phyloP scores from a whole-genome alignment of 1,140 invertebrate species.

The Bradysia coprophila region DNA sequence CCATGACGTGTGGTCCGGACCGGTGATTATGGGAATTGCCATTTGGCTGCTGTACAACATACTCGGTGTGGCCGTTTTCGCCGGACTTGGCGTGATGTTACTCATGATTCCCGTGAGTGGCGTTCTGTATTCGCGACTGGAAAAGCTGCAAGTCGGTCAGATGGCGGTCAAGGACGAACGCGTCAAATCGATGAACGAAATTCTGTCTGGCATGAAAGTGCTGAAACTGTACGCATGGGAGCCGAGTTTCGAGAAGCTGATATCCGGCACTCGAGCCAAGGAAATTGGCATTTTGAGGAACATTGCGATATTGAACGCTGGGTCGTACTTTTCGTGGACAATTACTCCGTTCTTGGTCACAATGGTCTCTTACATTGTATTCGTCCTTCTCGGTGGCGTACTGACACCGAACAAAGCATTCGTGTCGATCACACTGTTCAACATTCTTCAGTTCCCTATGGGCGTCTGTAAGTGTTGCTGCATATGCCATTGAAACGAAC shows the following conservation, averaged over 20 bases:
- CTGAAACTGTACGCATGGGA: slow-evolving; percentile 85
- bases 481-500: too few relatives aligned
- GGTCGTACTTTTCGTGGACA: slow-evolving; percentile 85
- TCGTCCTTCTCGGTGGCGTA: too few relatives aligned
- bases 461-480: too few relatives aligned
- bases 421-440: slow-evolving; percentile 93
- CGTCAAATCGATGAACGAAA: slow-evolving; percentile 59
- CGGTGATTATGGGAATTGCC: slow-evolving; percentile 32
- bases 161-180: slow-evolving; percentile 44
- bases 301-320: slow-evolving; percentile 72
- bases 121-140: slow-evolving; percentile 1
- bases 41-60: slow-evolving; percentile 33
- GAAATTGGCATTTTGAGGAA: slow-evolving; percentile 69
- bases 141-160: slow-evolving; percentile 23
- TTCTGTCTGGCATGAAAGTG: slow-evolving; percentile 45
- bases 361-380: too few relatives aligned
- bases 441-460: slow-evolving; percentile 91
- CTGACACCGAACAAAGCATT: slow-evolving; percentile 88
- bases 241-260: slow-evolving; percentile 69
- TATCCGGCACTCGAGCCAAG: slow-evolving; percentile 63
- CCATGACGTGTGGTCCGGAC: slow-evolving; percentile 15
- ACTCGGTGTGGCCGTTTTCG: slow-evolving; percentile 30
- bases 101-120: neutral
- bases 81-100: slow-evolving; percentile 34
- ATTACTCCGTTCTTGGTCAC: slow-evolving; percentile 94